A percentile compares a stretch with the other conserved stretches of the same genome.
phyloP scores from a whole-genome alignment of 2,797 vertebrate species.

The Pachyuromys duprasi region DNA sequence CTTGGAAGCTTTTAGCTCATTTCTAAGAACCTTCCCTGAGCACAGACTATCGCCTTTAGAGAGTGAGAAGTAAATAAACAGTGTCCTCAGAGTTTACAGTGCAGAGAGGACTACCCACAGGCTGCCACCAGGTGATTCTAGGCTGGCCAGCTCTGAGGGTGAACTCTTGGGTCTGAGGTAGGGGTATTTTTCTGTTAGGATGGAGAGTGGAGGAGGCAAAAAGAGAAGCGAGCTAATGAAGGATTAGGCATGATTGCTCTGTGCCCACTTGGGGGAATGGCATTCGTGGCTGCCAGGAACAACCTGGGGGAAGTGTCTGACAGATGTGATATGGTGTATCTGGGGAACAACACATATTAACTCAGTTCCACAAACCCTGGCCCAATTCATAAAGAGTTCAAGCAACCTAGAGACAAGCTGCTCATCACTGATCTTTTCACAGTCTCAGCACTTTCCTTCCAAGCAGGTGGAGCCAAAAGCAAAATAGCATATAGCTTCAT shows the following conservation, averaged over 20 bases:
- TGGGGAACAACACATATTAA: neutral
- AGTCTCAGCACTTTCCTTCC: neutral
- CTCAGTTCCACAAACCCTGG: neutral
- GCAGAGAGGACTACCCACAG: neutral
- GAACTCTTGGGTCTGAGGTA: neutral
- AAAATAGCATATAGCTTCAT: neutral
- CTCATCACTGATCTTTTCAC: neutral
- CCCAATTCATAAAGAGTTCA: neutral
- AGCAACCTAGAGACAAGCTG: neutral
- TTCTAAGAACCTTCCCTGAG: neutral
- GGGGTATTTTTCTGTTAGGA: neutral
- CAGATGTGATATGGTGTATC: neutral
- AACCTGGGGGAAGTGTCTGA: neutral
- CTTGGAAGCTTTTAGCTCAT: neutral
- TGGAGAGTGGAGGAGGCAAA: neutral
- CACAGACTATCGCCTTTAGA: neutral
- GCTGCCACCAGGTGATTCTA: neutral
- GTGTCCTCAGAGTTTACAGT: neutral
- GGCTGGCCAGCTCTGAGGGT: neutral
- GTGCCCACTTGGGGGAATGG: neutral
- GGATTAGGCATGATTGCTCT: neutral
- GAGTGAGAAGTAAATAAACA: neutral
- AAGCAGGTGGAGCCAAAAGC: neutral
- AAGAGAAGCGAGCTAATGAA: neutral
- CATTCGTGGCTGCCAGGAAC: neutral